phyloP scores from a whole-genome alignment of 2,113 vertebrate species.

The Muscicapa adusta region DNA sequence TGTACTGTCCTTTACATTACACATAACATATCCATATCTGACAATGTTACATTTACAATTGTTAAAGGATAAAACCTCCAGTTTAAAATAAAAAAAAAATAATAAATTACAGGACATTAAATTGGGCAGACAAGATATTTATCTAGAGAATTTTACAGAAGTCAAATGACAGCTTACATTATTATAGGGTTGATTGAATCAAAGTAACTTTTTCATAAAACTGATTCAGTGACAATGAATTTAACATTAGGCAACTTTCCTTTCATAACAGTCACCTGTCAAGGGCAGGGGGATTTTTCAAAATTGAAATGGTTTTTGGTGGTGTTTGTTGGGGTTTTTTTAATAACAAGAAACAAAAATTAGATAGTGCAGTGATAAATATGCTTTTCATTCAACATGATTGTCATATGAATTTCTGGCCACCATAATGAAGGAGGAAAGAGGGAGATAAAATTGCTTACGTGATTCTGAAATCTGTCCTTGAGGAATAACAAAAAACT shows the following conservation, averaged over 20 bases:
- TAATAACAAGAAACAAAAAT: conserved; percentile 10
- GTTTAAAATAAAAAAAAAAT: background rate
- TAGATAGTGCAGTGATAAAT: background rate
- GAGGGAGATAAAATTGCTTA: background rate
- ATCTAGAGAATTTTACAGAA: background rate
- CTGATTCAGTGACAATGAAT: background rate
- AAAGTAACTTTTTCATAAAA: background rate
- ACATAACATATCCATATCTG: background rate
- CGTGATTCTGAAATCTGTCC: background rate
- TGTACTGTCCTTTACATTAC: background rate
- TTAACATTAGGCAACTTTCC: background rate
- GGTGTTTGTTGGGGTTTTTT: background rate
- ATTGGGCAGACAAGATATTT: background rate
- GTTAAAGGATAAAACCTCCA: conserved; percentile 5
- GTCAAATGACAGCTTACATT: background rate
- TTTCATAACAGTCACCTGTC: background rate
- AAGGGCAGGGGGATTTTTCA: background rate
- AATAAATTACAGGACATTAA: background rate
- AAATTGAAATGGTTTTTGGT: background rate
- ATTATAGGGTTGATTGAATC: background rate
- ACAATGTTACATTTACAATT: conserved; percentile 18
- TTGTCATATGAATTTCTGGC: background rate
- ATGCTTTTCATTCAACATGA: background rate
- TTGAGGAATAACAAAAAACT: background rate
- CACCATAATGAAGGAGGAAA: background rate